Evolutionary conservation across 1,140 invertebrate species (phyloP).

Genomic region (Mercenaria mercenaria): DNA sequence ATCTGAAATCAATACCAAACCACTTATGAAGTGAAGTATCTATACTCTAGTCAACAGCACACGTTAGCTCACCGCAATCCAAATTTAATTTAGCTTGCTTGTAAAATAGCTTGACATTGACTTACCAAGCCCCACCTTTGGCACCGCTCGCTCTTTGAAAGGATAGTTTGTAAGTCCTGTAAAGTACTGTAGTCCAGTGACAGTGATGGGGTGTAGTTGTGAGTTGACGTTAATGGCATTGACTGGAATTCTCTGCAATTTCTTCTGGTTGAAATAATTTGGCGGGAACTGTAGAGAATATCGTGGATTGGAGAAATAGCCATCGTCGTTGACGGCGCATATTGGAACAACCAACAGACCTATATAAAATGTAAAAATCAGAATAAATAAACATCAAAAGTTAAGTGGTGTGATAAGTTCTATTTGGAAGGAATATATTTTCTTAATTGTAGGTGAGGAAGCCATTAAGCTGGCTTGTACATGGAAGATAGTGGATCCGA

Average conservation of each 20-base stretch:
- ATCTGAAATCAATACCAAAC: no score
- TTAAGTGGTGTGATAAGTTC: no score
- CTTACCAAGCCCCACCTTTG: conserved; percentile 83
- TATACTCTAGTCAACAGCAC: no score
- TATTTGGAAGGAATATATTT: no score
- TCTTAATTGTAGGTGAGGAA: no score
- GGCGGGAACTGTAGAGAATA: conserved; percentile 84
- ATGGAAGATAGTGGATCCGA: no score
- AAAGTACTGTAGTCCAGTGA: conserved; percentile 82
- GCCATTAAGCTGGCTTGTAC: no score
- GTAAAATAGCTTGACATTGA: no score
- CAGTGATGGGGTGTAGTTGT: conserved; percentile 81
- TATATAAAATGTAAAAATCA: conserved; percentile 60
- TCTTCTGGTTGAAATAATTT: conserved; percentile 81
- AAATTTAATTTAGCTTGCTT: no score
- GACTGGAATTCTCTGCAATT: conserved; percentile 80
- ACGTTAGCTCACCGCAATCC: no score
- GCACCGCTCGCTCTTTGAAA: conserved; percentile 81
- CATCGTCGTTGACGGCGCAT: conserved; percentile 85
- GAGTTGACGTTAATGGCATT: conserved; percentile 85
- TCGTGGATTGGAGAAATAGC: conserved; percentile 80
- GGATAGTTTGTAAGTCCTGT: conserved; percentile 82
- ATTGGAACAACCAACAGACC: conserved; percentile 85
- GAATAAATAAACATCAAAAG: no score
- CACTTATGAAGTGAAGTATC: no score